Conservation (phyloP, 2,797 vertebrate genomes). For the Leptoclinus maculatus region DNA sequence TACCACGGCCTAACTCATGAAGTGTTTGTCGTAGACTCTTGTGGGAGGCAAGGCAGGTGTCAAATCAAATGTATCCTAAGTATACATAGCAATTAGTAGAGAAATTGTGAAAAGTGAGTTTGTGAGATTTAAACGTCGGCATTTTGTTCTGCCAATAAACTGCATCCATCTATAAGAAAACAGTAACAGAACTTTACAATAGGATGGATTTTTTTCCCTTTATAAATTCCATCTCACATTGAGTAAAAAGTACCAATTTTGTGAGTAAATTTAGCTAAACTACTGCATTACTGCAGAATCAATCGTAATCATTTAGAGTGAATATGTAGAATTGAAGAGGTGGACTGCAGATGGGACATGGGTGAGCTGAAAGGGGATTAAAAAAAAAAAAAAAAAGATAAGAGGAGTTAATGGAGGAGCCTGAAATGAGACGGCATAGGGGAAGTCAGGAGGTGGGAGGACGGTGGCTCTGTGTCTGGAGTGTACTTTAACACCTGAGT, state of each 20-base stretch:
- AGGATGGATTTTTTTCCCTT: neutral
- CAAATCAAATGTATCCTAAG: neutral
- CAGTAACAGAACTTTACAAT: neutral
- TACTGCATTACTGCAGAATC: neutral
- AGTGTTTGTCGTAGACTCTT: no score
- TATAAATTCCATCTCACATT: neutral
- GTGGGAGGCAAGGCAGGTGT: neutral
- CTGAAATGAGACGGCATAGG: constrained; percentile 55
- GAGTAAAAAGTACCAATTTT: neutral
- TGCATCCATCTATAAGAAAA: neutral
- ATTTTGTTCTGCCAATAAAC: neutral
- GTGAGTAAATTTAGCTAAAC: neutral
- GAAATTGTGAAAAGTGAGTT: neutral
- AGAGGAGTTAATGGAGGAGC: constrained; percentile 40
- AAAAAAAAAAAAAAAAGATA: constrained; percentile 20
- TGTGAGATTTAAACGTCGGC: neutral
- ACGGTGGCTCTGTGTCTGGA: constrained; percentile 73
- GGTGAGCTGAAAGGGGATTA: constrained; percentile 8
- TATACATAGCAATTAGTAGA: neutral
- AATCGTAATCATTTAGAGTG: neutral
- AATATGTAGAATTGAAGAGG: neutral
- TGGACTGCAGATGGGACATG: constrained; percentile 36
- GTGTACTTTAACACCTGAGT: constrained; percentile 91
- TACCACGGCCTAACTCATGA: no score
- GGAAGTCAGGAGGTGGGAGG: constrained; percentile 43